Base-by-base conservation (phyloP, 2,888 invertebrate genomes). In the Poecilus cupreus region DNA sequence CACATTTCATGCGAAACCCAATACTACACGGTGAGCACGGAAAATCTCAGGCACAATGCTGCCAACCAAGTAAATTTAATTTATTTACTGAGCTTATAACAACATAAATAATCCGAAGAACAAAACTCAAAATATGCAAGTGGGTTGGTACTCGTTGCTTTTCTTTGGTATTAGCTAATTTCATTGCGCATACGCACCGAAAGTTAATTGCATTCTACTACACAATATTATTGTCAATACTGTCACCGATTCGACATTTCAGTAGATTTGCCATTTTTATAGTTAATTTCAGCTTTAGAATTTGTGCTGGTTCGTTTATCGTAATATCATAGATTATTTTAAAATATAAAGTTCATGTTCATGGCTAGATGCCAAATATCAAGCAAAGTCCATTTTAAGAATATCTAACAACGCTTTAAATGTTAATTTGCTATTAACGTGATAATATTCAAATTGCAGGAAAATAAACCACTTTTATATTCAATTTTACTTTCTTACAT, bases 401-500 rank as follows among this genome's bases (percentile, higher is more conserved):
- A 10, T 26, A 22, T 72, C 46, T 72, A 46, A 72, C 22, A 46
- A 43, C 20, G 43, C 72, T 46, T 70, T 20, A 72, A 72, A 43
- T 72, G 46, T 72, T 46, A 72, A 72, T 72, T 72, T 22, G 22
- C 37, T 20, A 13, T 72, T 49, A 46, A 49, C 46, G 43, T 43
- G 72, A 72, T 72, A 24, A 43, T 22, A 46, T 72, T 72, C 43
- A 60, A 51, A 51, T 60, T 13, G 6, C 26, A 32, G 60, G 13
- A 60, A 60, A 22, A 24, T 37, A 68, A 68, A 68, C 64, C 37
- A 13, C 32, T 68, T 68, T 68, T 3, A 18, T 68, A 39, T 68
- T 68, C 64, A 68, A 13, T 68, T 68, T 68, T 37, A 32, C 64
- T 68, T 68, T 68, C 64, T 37, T 68, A 68, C 64, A 26, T 60